Conservation (phyloP, 2,113 vertebrate species). For the Semicossyphus pulcher region DNA sequence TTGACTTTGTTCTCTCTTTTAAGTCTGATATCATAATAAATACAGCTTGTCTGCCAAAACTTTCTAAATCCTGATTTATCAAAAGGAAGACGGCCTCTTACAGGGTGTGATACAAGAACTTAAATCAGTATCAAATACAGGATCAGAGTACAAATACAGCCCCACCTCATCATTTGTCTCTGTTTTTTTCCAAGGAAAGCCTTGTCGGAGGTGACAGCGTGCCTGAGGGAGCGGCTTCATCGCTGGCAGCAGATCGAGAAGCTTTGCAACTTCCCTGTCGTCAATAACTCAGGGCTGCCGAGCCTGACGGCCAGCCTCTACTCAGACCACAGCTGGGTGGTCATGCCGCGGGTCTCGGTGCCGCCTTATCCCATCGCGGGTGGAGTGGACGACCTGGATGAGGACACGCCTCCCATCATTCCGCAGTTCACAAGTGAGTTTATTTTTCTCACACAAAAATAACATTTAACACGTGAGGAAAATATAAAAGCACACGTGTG, state of each 20-base stretch:
- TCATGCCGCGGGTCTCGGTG: slow-evolving; percentile 96
- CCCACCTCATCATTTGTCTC: fast-evolving
- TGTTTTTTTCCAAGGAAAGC: slow-evolving; percentile 90
- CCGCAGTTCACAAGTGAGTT: slow-evolving; percentile 92
- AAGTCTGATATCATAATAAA: too few species aligned
- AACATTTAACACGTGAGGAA: too few species aligned
- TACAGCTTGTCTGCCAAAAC: too few species aligned
- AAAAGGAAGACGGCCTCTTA: too few species aligned
- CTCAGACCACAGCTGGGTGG: slow-evolving; percentile 99
- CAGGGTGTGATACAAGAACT: too few species aligned
- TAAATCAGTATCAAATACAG: too few species aligned
- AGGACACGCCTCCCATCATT: slow-evolving; percentile 97
- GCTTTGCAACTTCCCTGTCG: slow-evolving; percentile 96
- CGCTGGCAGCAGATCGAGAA: slow-evolving; percentile 99
- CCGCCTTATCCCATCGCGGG: slow-evolving; percentile 97
- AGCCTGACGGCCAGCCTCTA: slow-evolving; percentile 96
- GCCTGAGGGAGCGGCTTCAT: slow-evolving; percentile 95
- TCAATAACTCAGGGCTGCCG: slow-evolving; percentile 94
- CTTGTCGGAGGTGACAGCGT: slow-evolving; percentile 94
- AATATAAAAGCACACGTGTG: too few species aligned
- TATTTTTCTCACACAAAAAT: background rate
- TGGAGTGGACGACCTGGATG: slow-evolving; percentile 96
- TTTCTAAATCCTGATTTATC: too few species aligned
- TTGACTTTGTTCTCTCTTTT: too few species aligned
- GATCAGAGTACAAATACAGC: too few species aligned